Evolutionary conservation across 2,888 invertebrate genomes (phyloP).

Genomic region (Aethes cnicana): DNA sequence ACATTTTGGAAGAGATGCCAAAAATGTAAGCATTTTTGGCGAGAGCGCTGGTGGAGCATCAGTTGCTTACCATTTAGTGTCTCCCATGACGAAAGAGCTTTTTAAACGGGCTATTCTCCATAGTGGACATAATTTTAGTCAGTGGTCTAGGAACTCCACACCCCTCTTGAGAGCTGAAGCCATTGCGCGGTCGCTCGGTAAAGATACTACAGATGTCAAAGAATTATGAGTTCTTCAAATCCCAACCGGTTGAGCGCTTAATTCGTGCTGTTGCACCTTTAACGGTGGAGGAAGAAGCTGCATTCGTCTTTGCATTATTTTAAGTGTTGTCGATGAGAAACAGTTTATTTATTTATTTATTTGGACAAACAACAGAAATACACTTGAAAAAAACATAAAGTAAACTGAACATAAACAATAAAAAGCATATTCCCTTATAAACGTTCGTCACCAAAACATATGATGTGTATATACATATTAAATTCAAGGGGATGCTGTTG

Average conservation of each 20-base stretch:
- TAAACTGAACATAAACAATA: too few relatives aligned
- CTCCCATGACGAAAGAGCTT: conserved; percentile 39
- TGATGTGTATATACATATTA: too few relatives aligned
- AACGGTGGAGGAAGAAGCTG: conserved; percentile 19
- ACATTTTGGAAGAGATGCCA: conserved; percentile 46
- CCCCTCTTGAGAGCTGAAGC: conserved; percentile 59
- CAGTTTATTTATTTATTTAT: too few relatives aligned
- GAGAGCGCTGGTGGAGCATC: conserved; percentile 39
- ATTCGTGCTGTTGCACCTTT: conserved; percentile 8
- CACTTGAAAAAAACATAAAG: too few relatives aligned
- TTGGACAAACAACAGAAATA: too few relatives aligned
- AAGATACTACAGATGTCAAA: conserved; percentile 25
- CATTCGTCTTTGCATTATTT: conserved; percentile 2
- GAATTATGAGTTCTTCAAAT: conserved; percentile 32
- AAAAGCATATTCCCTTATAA: too few relatives aligned
- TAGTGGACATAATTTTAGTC: conserved; percentile 83
- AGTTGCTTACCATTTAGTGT: conserved; percentile 36
- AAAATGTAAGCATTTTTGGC: conserved; percentile 47
- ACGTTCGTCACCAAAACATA: too few relatives aligned
- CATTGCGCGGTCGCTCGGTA: conserved; percentile 19
- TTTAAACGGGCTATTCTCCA: conserved; percentile 78
- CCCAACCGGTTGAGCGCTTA: conserved; percentile 26
- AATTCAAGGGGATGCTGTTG: too few relatives aligned
- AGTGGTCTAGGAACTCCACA: conserved; percentile 72
- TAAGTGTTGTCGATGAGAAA: conserved; percentile 26